Conservation (phyloP, 2,113 vertebrate genomes). For the Anarrhichthys ocellatus region DNA sequence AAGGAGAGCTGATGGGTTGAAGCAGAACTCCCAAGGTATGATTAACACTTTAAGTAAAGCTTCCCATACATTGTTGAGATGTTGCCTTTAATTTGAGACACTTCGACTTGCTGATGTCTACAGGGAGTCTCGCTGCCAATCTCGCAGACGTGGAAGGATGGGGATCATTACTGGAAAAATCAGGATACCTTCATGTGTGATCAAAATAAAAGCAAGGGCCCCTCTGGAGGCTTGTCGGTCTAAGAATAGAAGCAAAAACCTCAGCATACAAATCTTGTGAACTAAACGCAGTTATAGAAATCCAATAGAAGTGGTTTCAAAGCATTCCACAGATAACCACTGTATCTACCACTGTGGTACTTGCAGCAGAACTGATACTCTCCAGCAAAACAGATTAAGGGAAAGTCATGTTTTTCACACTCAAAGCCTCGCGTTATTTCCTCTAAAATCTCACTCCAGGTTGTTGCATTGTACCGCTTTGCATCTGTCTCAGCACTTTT, state of each 20-base stretch:
- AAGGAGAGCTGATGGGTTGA: constrained; percentile 26
- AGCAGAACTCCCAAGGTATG: constrained; percentile 38
- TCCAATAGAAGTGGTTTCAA: constrained; percentile 59
- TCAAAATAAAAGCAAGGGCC: constrained; percentile 59
- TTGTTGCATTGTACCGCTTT: not conserved
- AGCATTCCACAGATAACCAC: constrained; percentile 27
- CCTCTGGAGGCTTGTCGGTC: constrained; percentile 53
- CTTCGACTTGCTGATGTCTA: constrained; percentile 32
- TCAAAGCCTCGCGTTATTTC: constrained; percentile 12
- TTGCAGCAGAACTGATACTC: constrained; percentile 19
- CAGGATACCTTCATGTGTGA: constrained; percentile 67
- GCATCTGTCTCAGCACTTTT: not conserved
- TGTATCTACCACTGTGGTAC: constrained; percentile 16
- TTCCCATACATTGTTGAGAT: constrained; percentile 24
- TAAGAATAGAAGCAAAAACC: constrained; percentile 71
- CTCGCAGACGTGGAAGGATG: constrained; percentile 48
- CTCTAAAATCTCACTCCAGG: constrained; percentile 2
- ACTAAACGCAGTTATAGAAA: constrained; percentile 55
- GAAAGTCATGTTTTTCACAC: constrained; percentile 1
- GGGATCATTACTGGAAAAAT: constrained; percentile 72
- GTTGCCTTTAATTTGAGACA: constrained; percentile 48
- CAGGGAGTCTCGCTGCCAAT: constrained; percentile 51
- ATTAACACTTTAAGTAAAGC: constrained; percentile 51
- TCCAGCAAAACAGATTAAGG: constrained; percentile 28
- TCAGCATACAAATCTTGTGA: constrained; percentile 54